Percentiles rank a stretch among this genome's conserved stretches.
Conservation (phyloP, 2,113 vertebrate species). For the Stictonetta naevosa region DNA sequence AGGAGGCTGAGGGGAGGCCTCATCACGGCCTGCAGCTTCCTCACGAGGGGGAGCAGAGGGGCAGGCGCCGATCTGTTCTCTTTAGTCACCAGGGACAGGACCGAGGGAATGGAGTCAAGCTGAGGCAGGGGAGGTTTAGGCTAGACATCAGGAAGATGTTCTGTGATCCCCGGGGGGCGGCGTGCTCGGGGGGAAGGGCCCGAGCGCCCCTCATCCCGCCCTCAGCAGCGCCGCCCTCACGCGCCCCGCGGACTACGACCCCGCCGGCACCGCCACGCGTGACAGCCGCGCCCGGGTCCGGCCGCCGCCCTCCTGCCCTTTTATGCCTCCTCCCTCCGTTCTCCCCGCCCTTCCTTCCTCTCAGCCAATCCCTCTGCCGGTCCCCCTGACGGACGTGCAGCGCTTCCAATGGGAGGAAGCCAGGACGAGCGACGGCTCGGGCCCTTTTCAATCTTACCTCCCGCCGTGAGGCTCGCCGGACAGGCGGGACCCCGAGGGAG, state of each 20-base stretch:
- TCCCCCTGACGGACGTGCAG: accelerated
- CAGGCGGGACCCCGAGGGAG: background rate
- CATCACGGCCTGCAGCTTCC: too few species aligned
- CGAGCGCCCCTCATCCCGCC: accelerated
- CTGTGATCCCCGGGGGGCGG: too few species aligned
- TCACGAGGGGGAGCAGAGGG: too few species aligned
- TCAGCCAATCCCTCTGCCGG: background rate
- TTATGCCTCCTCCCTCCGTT: background rate
- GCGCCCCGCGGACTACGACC: too few species aligned
- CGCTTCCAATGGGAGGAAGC: background rate
- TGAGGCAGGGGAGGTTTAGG: too few species aligned
- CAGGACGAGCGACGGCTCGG: accelerated
- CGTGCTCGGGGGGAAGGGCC: accelerated
- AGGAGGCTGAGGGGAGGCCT: too few species aligned
- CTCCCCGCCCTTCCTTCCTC: background rate
- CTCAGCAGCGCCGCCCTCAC: background rate
- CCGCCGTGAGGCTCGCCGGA: accelerated
- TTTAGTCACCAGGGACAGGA: too few species aligned
- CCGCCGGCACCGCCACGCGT: background rate
- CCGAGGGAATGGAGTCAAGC: too few species aligned
- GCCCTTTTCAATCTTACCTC: background rate
- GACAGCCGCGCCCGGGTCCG: background rate
- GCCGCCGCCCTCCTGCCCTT: too few species aligned
- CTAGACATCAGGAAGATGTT: too few species aligned
- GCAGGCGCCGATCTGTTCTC: too few species aligned